A percentile compares a stretch with the other conserved stretches of the same genome.
Conservation (phyloP, 1,140 invertebrate species). For the Tigriopus japonicus region DNA sequence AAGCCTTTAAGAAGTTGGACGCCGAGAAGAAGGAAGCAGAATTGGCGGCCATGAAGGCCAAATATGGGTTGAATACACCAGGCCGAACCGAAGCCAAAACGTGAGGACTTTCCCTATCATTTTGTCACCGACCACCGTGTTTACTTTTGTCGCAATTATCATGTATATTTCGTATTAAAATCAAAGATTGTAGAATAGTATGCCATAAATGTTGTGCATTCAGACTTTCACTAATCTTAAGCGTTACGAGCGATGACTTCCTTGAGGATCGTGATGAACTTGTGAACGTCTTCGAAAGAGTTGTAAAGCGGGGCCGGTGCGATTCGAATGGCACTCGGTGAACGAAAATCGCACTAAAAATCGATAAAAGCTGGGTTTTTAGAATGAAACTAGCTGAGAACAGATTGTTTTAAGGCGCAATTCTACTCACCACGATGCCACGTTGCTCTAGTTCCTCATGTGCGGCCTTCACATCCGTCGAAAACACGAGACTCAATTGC, state of each 20-base stretch:
- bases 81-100: neutral
- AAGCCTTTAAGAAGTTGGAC: slow-evolving; percentile 90
- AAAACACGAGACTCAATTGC: slow-evolving; percentile 33
- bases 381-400: no score
- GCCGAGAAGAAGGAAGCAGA: slow-evolving; percentile 93
- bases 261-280: slow-evolving; percentile 23
- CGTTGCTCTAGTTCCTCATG: slow-evolving; percentile 29
- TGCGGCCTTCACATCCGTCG: slow-evolving; percentile 25
- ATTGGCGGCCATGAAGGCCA: slow-evolving; percentile 85
- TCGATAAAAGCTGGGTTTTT: no score
- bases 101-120: no score
- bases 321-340: slow-evolving; percentile 33
- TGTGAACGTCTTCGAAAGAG: slow-evolving; percentile 32
- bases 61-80: slow-evolving; percentile 48
- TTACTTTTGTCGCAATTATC: no score
- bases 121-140: no score
- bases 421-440: slow-evolving; percentile 33
- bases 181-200: no score
- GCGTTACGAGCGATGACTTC: slow-evolving; percentile 17
- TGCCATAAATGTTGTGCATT: no score
- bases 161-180: no score
- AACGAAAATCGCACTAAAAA: slow-evolving; percentile 33
- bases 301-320: slow-evolving; percentile 36
- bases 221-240: no score
- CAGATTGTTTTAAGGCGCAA: no score